Evolutionary conservation across 2,888 invertebrate species (phyloP), one percentile per base, ranked within the genome.

Genomic region (Calameuta idolon): DNA sequence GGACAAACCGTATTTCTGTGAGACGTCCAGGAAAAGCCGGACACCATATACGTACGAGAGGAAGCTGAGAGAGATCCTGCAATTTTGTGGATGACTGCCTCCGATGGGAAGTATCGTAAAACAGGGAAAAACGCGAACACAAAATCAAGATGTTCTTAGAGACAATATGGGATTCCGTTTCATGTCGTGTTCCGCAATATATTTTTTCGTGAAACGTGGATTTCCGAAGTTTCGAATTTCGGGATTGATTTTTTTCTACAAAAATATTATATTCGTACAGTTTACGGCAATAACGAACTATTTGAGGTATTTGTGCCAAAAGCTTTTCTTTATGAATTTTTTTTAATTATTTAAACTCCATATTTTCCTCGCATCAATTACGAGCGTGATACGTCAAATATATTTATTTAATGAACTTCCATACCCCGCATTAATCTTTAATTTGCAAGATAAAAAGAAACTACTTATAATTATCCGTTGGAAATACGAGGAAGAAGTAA

Each of bases 31-130:
- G n/a, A 34, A 23, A 40, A 23, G 23, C 23, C 74, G 74, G 74
- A 34, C 34, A 34, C 12, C 35, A 5, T 33, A 15, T 71, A 31
- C 15, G 33, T 69, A 33, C 71, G 71, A 30, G 77, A 80, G 81
- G 77, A 78, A 74, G 71, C 77, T 30, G 71, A n/a, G 23, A 81
- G 81, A 80, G 83, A 82, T 80, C 83, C 80, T 82, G 89, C 85
- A 88, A 89, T 90, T 91, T 89, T 87, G 89, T 87, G 89, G 89
- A 89, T 85, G 89, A 87, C 88, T 90, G 85, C 84, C 87, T 88
- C 85, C 88, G 85, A 89, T 87, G 87, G 88, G 87, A 87, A 86
- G 87, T 83, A 87, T 89, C 89, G 85, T 89, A 89, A 88, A 89
- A 85, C 77, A 78, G 78, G 5, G 55, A 23, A 55, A 55, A 55